Base-by-base conservation (phyloP, 2,113 vertebrate genomes). In the Odocoileus virginianus region DNA sequence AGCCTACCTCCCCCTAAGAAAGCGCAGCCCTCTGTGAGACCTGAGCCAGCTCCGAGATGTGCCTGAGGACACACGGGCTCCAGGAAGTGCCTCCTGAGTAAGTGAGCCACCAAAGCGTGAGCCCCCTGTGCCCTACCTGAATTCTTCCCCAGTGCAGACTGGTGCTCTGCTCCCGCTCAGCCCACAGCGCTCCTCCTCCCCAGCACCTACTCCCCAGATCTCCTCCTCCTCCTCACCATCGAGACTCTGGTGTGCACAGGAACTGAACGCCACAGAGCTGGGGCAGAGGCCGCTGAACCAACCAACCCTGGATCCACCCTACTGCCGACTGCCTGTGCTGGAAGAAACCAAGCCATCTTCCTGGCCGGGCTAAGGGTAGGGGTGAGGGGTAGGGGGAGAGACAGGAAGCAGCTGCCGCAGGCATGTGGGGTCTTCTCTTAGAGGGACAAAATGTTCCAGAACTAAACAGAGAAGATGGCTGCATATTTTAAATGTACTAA, bases 91-190 rank as follows among this genome's bases (percentile, higher is more conserved):
- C 57, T 10, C 58, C 25, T 33, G 30, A 30, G 16, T 2, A 28
- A 4, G 4, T 5, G 10, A 27, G 19, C 1, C 16, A 2, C n/a
- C 7, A n/a, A 15, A 3, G 7, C 3, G 5, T 0, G 9, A 2
- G 2, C 40, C 47, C 27, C 43, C 17, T 0, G 1, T 28, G 52
- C 23, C 30, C 71, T 33, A 14, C 4, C n/a, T 2, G 4, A 36
- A 27, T 43, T n/a, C 47, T 25, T 54, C 13, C n/a, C 1, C 3
- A n/a, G 1, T 19, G 33, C 0, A 33, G 89, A n/a, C 15, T 33
- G 0, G 2, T 12, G 43, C 27, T 78, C 30, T 33, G 21, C n/a
- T n/a, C 60, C 74, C 17, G 4, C 87, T 21, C 9, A 2, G 47
- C 16, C 40, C 47, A 4, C 27, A 33, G 11, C 9, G 3, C 43